Conservation (phyloP, 2,797 vertebrate genomes). For the Antennarius maculatus region DNA sequence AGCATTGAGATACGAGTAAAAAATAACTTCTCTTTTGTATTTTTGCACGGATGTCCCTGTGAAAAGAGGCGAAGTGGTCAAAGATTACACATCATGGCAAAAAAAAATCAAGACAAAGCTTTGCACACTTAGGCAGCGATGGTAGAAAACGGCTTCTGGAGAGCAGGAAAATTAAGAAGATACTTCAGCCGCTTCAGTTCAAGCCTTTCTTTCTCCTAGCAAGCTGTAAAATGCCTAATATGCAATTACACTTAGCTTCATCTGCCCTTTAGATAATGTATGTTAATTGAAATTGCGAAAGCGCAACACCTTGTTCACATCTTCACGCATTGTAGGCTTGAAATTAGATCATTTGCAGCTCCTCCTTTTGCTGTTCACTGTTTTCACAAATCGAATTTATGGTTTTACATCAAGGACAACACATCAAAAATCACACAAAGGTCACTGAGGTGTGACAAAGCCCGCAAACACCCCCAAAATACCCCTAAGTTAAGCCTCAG, state of each 20-base stretch:
- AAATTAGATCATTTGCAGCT: slow-evolving; percentile 10
- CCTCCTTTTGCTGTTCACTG: not conserved
- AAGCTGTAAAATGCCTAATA: slow-evolving; percentile 67
- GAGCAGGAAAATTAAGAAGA: slow-evolving; percentile 74
- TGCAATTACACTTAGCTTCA: slow-evolving; percentile 50
- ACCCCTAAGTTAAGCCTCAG: not conserved
- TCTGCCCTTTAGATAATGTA: slow-evolving; percentile 38
- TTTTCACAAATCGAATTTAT: not conserved
- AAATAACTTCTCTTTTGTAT: slow-evolving; percentile 24
- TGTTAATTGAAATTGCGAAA: slow-evolving; percentile 45
- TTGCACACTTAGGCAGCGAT: slow-evolving; percentile 77
- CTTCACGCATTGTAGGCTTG: slow-evolving; percentile 42
- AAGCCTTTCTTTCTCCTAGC: slow-evolving; percentile 65
- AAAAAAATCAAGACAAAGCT: slow-evolving; percentile 61
- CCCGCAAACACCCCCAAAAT: not conserved
- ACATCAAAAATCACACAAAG: not conserved
- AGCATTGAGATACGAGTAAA: slow-evolving; percentile 50
- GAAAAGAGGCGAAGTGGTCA: slow-evolving; percentile 52
- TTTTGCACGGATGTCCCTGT: slow-evolving; percentile 33
- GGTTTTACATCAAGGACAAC: not conserved
- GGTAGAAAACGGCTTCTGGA: slow-evolving; percentile 79
- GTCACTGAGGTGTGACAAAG: not conserved
- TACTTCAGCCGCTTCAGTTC: slow-evolving; percentile 65
- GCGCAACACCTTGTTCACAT: slow-evolving; percentile 68
- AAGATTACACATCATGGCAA: slow-evolving; percentile 57